These are phyloP conservation scores for Penaeus japonicus DNA, from an alignment of 1,140 invertebrate genomes.

Conservation along the genomic window DNA sequence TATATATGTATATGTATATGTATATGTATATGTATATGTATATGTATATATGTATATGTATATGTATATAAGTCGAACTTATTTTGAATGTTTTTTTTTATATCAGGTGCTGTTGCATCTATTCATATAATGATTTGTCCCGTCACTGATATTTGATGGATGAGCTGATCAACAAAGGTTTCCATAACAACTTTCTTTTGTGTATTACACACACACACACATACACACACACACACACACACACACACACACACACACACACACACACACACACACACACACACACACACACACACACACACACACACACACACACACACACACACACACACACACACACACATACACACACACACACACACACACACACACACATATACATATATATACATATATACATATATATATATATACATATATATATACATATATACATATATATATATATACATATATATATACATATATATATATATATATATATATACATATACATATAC, in stretches of 20 bases:
- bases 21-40: conserved; percentile 2
- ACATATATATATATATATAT: conserved; percentile 1
- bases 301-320: too few species aligned
- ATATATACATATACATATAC: background rate
- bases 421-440: background rate
- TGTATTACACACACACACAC: too few species aligned
- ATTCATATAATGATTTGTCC: background rate
- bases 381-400: background rate
- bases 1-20: conserved; percentile 4
- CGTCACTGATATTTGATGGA: background rate
- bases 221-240: too few species aligned
- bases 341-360: background rate
- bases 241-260: too few species aligned
- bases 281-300: too few species aligned
- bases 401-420: background rate
- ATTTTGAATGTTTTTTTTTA: background rate
- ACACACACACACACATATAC: background rate
- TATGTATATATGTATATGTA: conserved; percentile 24
- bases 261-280: too few species aligned
- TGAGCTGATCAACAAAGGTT: too few species aligned
- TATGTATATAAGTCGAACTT: background rate
- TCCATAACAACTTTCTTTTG: too few species aligned
- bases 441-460: conserved; percentile 1
- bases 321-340: background rate
- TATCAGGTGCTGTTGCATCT: too few species aligned